Conservation (phyloP, 2,113 vertebrate species). For the Furnarius figulus region DNA sequence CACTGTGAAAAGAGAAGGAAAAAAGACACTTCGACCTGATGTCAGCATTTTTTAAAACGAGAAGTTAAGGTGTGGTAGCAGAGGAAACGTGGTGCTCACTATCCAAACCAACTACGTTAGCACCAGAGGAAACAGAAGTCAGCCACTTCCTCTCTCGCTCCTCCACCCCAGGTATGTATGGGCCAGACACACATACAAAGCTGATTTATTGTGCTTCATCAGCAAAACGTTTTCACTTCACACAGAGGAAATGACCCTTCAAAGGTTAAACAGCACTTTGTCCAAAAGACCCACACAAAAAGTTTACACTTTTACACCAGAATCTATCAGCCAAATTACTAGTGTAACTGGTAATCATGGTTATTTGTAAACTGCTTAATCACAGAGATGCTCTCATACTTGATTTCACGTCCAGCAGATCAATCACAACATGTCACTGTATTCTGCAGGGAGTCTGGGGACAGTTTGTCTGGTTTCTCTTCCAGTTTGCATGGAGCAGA, state of each 20-base stretch:
- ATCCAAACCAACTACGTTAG: neutral
- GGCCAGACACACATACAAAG: neutral
- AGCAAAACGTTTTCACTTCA: neutral
- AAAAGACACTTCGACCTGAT: neutral
- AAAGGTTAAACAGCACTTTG: neutral
- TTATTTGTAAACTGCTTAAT: neutral
- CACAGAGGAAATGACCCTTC: neutral
- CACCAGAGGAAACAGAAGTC: conserved; percentile 43
- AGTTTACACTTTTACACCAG: neutral
- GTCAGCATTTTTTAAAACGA: conserved; percentile 6
- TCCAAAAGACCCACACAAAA: neutral
- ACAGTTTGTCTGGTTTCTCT: neutral
- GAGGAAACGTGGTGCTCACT: conserved; percentile 50
- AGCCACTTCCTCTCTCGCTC: neutral
- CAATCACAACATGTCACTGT: accelerated
- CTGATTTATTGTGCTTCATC: neutral
- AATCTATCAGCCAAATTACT: neutral
- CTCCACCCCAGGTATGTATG: neutral
- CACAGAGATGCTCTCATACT: neutral
- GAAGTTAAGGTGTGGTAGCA: conserved; percentile 31
- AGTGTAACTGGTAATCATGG: neutral
- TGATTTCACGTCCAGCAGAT: neutral
- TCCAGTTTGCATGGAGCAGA: neutral
- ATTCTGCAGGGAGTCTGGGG: neutral
- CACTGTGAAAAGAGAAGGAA: neutral